Evolutionary conservation across 2,888 invertebrate genomes (phyloP).

Genomic region (Cataglyphis rosenhaueri): DNA sequence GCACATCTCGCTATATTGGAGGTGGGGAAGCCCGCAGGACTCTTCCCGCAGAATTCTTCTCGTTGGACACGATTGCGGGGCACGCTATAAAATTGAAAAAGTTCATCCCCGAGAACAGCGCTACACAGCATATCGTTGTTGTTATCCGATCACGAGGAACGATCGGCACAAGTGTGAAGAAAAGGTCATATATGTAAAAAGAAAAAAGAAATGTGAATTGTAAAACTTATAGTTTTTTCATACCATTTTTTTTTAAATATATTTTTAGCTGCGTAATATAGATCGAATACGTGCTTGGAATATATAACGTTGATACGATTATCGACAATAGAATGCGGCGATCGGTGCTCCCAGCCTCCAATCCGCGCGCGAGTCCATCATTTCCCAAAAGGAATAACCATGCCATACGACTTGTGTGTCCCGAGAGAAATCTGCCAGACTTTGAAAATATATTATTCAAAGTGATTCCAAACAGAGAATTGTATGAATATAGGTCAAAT

Average conservation of each 20-base stretch:
- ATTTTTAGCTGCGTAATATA: neutral
- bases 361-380: constrained; percentile 12
- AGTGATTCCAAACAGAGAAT: constrained; percentile 37
- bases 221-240: constrained; percentile 19
- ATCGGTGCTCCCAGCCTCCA: neutral
- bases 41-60: constrained; percentile 18
- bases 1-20: constrained; percentile 11
- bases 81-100: constrained; percentile 48
- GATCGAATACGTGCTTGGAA: constrained; percentile 20
- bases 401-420: neutral
- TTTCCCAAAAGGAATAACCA: constrained; percentile 27
- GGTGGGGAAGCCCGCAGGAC: constrained; percentile 8
- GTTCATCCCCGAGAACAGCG: constrained; percentile 20
- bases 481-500: constrained; percentile 11
- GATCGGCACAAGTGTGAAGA: neutral
- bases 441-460: constrained; percentile 34
- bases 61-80: constrained; percentile 8
- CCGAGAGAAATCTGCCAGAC: constrained; percentile 43
- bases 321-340: constrained; percentile 29
- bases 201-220: neutral
- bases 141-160: neutral
- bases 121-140: constrained; percentile 35
- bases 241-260: neutral
- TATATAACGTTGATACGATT: constrained; percentile 34
- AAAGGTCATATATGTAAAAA: neutral